Percentiles rank a stretch among this genome's conserved stretches.
Conservation (phyloP, 2,888 invertebrate genomes). For the Steromphala cineraria region DNA sequence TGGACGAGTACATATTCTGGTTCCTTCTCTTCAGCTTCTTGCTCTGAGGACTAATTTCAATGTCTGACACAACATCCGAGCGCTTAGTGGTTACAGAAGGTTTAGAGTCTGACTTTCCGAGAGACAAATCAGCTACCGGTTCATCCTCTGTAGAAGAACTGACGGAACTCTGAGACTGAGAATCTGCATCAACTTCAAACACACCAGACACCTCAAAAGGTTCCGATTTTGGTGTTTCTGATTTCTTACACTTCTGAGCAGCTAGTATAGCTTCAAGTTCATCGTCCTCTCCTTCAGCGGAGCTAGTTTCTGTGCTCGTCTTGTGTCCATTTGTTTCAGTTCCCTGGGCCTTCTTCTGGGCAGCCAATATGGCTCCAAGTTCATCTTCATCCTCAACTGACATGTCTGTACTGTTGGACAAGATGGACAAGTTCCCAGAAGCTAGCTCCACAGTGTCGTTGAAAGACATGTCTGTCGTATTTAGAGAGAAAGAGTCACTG, state of each 20-base stretch:
- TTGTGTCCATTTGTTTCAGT: slow-evolving; percentile 9
- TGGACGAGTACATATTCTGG: slow-evolving; percentile 73
- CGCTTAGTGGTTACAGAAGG: not conserved
- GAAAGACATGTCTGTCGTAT: not conserved
- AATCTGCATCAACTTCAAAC: not conserved
- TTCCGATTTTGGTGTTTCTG: not conserved
- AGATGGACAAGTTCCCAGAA: not conserved
- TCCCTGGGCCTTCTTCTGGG: slow-evolving; percentile 9
- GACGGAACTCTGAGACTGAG: not conserved
- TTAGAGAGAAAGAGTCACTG: not conserved
- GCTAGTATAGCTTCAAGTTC: slow-evolving; percentile 31
- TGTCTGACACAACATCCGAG: not conserved
- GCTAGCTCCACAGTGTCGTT: not conserved
- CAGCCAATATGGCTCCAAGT: not conserved
- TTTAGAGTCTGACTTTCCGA: not conserved
- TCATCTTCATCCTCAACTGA: slow-evolving; percentile 17
- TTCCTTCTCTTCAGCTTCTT: slow-evolving; percentile 62
- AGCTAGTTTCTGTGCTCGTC: not conserved
- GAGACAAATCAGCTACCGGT: not conserved
- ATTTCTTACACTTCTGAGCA: slow-evolving; percentile 27
- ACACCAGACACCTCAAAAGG: not conserved
- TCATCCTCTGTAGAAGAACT: not conserved
- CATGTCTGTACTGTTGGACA: slow-evolving; percentile 17
- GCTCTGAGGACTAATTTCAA: not conserved
- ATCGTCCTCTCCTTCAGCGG: slow-evolving; percentile 15